Percentiles rank a stretch among this genome's conserved stretches.
Conservation (phyloP, 2,888 invertebrate genomes). For the Cheilosia pagana region DNA sequence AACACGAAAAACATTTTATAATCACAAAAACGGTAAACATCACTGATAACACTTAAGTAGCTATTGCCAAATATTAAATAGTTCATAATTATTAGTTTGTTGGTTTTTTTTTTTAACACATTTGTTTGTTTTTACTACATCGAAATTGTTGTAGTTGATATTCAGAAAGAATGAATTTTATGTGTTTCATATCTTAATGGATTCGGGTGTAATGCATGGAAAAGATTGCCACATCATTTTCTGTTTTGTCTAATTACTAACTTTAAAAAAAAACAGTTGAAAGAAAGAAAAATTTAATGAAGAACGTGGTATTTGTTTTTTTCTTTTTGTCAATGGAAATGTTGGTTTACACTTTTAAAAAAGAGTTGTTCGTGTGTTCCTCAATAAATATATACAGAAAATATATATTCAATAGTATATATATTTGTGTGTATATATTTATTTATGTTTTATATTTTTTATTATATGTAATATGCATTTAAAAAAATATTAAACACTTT, state of each 20-base stretch:
- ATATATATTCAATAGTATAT: conserved; percentile 57
- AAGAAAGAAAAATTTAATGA: neutral
- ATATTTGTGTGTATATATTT: conserved; percentile 58
- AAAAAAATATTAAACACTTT: conserved; percentile 64
- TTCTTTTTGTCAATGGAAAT: conserved; percentile 30
- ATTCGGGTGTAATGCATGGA: conserved; percentile 2
- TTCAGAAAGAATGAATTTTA: conserved; percentile 24
- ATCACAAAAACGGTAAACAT: conserved; percentile 75
- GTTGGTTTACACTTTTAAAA: conserved; percentile 17
- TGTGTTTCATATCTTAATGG: neutral
- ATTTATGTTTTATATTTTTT: conserved; percentile 63
- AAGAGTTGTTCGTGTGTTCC: conserved; percentile 26
- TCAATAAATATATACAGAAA: conserved; percentile 61
- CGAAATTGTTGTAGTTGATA: conserved; percentile 31
- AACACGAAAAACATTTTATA: conserved; percentile 64
- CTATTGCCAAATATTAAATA: conserved; percentile 75
- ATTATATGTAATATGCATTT: conserved; percentile 74
- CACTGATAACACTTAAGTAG: conserved; percentile 75
- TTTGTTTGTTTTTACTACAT: conserved; percentile 37
- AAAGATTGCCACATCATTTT: conserved; percentile 24
- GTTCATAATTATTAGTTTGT: conserved; percentile 49
- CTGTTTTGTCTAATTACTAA: neutral
- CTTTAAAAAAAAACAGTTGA: neutral
- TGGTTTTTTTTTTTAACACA: conserved; percentile 39
- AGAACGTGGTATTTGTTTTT: neutral